Evolutionary conservation across 1,140 invertebrate species (phyloP), one percentile per base, ranked within the genome.

Genomic region (Notospermus geniculatus): DNA sequence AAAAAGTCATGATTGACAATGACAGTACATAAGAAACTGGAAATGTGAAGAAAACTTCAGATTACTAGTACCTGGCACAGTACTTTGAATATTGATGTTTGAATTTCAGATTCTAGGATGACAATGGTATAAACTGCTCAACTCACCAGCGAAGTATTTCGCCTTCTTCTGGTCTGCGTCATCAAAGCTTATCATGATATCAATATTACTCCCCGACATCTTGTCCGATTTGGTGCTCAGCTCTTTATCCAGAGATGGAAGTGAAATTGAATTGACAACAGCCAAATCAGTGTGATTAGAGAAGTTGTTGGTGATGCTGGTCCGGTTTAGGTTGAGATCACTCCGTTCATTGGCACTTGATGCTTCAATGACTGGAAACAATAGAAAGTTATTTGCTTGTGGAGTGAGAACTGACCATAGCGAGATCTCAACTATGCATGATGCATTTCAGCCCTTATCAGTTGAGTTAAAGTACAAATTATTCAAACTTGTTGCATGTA

Each of bases 321-420:
- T 46, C 23, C 55, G 29, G 56, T 32, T 22, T n/a, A 27, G 15
- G 54, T 27, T 57, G 29, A 57, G 56, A 9, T 66, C 67, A 58
- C 64, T 67, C 4, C 53, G 30, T 29, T 62, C 67, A 13, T 62
- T 57, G 0, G 66, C 65, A 62, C 71, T 72, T 29, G 71, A 68
- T 1, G 71, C 66, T 52, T 72, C 71, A 46, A 72, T 72, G n/a
- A 72, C 71, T 72, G 57, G 53, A 67, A 65, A 25, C 11, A 63
- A 63, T 28, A 19, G 30, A 59, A 27, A 63, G 29, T 28, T n/a
- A n/a, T n/a, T n/a, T n/a, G n/a, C n/a, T n/a, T n/a, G n/a, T n/a
- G n/a, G n/a, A n/a, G n/a, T n/a, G n/a, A n/a, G n/a, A n/a, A n/a
- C n/a, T n/a, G n/a, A n/a, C n/a, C n/a, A n/a, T n/a, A n/a, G n/a